Base-by-base conservation (phyloP, 1,140 invertebrate genomes). In the Pseudomyrmex cubaensis region DNA sequence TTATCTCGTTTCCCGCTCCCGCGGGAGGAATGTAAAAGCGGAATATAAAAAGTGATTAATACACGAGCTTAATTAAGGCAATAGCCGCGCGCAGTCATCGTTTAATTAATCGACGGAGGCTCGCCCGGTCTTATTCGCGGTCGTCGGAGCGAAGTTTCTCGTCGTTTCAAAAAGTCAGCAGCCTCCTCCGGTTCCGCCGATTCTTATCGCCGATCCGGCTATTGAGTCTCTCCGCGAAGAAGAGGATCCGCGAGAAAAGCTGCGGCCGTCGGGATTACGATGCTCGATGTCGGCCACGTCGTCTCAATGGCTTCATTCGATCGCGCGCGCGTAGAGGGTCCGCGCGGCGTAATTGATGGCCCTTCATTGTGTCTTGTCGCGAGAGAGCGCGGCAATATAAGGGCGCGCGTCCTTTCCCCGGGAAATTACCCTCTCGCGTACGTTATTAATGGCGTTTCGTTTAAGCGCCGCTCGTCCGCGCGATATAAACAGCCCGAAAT, bases 301-400 rank as follows among this genome's bases (percentile, higher is more conserved):
- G 44, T 82, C 72, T 75, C 75, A 75, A 82, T 82, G 63, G 80
- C 72, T 82, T 82, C 59, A 82, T 82, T 82, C 69, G 72, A 82
- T 82, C 80, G 72, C 80, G 80, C 35, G 35, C 35, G 35, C 35
- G 35, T 25, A 35, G 62, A 76, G 57, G 59, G 72, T 59, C 66
- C 54, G 44, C 35, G 50, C 17, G 46, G 20, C 35, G 70, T 82
- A 82, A 82, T 82, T 82, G 70, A 82, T 82, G 80, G 70, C 59
- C 44, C 80, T 82, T 82, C 80, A 82, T 82, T 82, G 48, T 76
- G 78, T 56, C 61, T 57, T n/a, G 69, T n/a, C 50, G 67, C 78
- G 48, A 4, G 66, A 50, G 35, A 25, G 25, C 25, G 35, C 35
- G 35, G 35, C 35, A 35, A 35, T 35, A 35, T 35, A 35, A 35